Base-by-base conservation (phyloP, 2,113 vertebrate genomes). In the Gymnogyps californianus region DNA sequence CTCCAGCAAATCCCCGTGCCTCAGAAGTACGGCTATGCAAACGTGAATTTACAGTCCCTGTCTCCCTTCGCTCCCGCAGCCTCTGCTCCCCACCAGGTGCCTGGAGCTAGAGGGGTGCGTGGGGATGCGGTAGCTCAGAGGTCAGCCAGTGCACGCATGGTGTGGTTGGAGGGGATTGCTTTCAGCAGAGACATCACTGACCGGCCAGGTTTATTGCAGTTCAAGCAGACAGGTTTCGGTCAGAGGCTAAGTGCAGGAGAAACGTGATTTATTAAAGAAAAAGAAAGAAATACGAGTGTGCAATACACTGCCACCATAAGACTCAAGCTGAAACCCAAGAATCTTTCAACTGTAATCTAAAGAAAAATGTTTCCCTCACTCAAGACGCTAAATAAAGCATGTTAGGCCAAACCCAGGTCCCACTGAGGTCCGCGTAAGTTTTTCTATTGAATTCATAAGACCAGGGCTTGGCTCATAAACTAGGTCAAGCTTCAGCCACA, bases 341-440 rank as follows among this genome's bases (percentile, higher is more conserved):
- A 96, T 88, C 95, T 95, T 95, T 96, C 94, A 95, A 83, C 71
- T 40, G 62, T 93, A 94, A 94, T 83, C 89, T 88, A 47, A 91
- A 96, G 93, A 91, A 95, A 96, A 97, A 96, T 86, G 94, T 86
- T 95, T 83, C 89, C 95, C 64, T 96, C 82, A 6, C 38, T 95
- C 59, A 74, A 66, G 29, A 94, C 3, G 17, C 85, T 91, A 91
- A 94, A 90, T 93, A 95, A 91, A 93, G 89, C 67, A 55, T 47
- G 25, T 89, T 59, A 92, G 91, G 77, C 96, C 91, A 96, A 96
- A 94, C 67, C 87, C 59, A 70, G 51, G 64, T 96, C 97, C 93
- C 94, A 64, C 75, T 91, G 95, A 93, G 94, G 71, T 91, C 93
- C 4, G 0, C 6, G 2, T 83, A 78, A 83, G 51, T 78, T 94